These are phyloP conservation scores for Perdix hodgsoniae DNA, from an alignment of 2,797 vertebrate genomes.

Conservation along the genomic window DNA sequence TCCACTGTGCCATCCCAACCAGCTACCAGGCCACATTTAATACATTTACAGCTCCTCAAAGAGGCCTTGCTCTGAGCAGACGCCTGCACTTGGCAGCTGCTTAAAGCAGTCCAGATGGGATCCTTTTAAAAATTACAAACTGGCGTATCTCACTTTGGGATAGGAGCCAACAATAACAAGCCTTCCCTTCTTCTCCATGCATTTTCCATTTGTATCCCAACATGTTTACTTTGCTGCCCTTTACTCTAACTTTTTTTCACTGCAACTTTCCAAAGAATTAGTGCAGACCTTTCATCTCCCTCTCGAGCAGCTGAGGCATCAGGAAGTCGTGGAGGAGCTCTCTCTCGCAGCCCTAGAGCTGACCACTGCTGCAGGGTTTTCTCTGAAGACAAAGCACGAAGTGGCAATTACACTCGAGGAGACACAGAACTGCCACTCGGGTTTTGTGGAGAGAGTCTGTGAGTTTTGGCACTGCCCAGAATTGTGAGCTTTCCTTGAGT, in stretches of 20 bases:
- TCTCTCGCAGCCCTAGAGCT: neutral
- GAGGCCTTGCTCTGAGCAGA: constrained; percentile 61
- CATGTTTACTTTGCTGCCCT: constrained; percentile 75
- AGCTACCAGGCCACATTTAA: neutral
- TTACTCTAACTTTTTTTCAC: constrained; percentile 62
- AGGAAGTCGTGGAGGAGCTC: constrained; percentile 48
- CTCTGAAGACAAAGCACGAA: neutral
- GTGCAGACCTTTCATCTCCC: constrained; percentile 49
- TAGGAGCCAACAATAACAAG: constrained; percentile 66
- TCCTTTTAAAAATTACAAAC: constrained; percentile 71
- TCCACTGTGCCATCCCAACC: constrained; percentile 10
- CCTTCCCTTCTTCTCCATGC: constrained; percentile 64
- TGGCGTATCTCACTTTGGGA: constrained; percentile 73
- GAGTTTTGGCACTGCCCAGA: neutral
- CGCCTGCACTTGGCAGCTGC: constrained; percentile 68
- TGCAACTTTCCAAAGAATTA: constrained; percentile 63
- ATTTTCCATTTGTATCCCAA: constrained; percentile 74
- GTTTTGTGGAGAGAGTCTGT: neutral
- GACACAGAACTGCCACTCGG: neutral
- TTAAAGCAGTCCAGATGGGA: constrained; percentile 75
- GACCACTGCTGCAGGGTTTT: constrained; percentile 7
- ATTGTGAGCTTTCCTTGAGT: neutral
- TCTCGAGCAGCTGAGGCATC: constrained; percentile 35
- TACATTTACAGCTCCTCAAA: constrained; percentile 62
- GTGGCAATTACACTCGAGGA: neutral